Base-by-base conservation (phyloP, 2,113 vertebrate species). In the Pagrus major region DNA sequence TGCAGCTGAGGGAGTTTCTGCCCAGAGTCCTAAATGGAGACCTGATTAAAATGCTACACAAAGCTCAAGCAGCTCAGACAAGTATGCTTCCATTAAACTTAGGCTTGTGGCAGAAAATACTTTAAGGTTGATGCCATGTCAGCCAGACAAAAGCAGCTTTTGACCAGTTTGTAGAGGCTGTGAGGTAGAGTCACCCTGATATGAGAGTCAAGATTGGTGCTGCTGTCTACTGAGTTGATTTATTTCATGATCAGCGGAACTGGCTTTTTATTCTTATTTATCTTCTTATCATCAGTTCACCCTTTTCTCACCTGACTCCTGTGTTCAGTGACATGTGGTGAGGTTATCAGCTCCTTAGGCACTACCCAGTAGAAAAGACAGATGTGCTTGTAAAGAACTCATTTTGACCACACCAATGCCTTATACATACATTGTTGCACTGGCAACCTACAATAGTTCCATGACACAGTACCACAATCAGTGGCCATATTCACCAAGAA, bases 1-100 rank as follows among this genome's bases (percentile, higher is more conserved):
- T 98, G 97, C 97, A 99, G 64, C 90, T 99, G 42, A 92, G 94
- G 58, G 97, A 99, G 79, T 97, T 98, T 89, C 88, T 99, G 83
- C 98, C 97, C 54, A 91, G 86, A 81, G 94, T 98, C 2, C 69
- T 98, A 2, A 96, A 94, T 14, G 78, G 88, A 23, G 95, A 97
- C 20, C 87, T 97, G 21, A 75, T 96, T 29, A 94, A 95, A 8
- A 94, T 84, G 33, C 91, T 97, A 82, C 95, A 94, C 56, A 96
- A 94, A 72, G 87, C 95, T 55, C 94, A 88, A 60, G 74, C 82
- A 51, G 54, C 94, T 74, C 95, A 97, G 78, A 91, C 91, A 90
- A 86, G 98, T 98, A 93, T 90, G 95, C 90, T 74, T 8, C 3
- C 5, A 1, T 33, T 15, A 33, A 37, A 9, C 7, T 15, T 14